phyloP scores from a whole-genome alignment of 2,113 vertebrate species.

The Isurus oxyrinchus region DNA sequence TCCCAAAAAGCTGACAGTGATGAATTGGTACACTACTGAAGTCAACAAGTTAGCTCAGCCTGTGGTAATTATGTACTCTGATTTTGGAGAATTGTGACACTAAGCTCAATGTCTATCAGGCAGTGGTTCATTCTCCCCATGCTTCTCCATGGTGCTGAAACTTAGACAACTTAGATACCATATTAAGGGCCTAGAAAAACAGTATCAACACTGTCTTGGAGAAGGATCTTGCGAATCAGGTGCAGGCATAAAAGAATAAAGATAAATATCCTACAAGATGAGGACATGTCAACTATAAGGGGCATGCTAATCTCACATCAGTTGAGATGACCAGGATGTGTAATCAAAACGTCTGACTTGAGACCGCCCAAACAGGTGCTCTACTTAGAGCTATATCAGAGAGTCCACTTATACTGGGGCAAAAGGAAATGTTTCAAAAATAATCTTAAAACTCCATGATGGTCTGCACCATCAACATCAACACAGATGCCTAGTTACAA shows the following conservation, averaged over 20 bases:
- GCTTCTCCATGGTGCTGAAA: neutral
- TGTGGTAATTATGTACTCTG: neutral
- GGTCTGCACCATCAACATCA: neutral
- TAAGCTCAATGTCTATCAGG: too few species aligned
- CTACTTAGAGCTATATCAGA: neutral
- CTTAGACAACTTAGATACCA: neutral
- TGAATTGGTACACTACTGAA: neutral
- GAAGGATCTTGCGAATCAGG: neutral
- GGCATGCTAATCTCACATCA: neutral
- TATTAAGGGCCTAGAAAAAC: neutral
- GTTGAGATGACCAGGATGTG: neutral
- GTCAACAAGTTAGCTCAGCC: neutral
- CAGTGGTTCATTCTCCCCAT: neutral
- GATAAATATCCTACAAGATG: neutral
- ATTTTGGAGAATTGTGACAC: neutral
- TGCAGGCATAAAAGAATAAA: neutral
- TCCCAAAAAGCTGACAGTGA: neutral
- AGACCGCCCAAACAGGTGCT: neutral
- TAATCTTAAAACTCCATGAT: neutral
- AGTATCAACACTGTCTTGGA: neutral
- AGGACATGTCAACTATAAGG: too few species aligned
- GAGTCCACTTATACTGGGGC: neutral
- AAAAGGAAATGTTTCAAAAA: neutral
- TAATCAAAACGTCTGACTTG: neutral
- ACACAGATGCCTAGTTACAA: neutral